Conservation (phyloP, 2,113 vertebrate species). For the Callionymus lyra region DNA sequence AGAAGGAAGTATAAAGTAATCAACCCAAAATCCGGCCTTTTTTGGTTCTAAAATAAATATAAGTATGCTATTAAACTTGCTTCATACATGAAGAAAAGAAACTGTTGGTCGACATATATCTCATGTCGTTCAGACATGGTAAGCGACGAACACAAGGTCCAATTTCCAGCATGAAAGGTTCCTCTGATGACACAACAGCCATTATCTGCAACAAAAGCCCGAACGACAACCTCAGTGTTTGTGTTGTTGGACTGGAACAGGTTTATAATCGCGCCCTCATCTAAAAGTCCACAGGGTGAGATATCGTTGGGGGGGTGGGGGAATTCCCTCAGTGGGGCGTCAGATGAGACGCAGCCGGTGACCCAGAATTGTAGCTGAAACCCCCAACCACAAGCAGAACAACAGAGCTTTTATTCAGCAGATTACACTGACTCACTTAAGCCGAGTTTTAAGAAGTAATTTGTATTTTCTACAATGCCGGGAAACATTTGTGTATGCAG, state of each 20-base stretch:
- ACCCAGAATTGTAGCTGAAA: constrained; percentile 47
- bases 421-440: too few species aligned
- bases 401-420: constrained; percentile 46
- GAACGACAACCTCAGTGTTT: constrained; percentile 14
- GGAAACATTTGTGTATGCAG: too few species aligned
- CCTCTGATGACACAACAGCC: constrained; percentile 23
- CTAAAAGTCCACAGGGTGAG: constrained; percentile 8
- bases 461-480: too few species aligned
- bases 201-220: constrained; percentile 29
- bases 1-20: too few species aligned
- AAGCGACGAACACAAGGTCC: constrained; percentile 5
- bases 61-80: too few species aligned
- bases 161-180: constrained; percentile 29
- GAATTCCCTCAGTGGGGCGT: constrained; percentile 18
- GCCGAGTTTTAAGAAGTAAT: too few species aligned
- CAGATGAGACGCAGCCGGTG: constrained; percentile 36
- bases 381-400: constrained; percentile 33
- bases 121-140: too few species aligned
- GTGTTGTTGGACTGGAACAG: constrained; percentile 20
- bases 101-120: too few species aligned
- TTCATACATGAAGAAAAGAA: too few species aligned
- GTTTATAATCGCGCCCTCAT: constrained; percentile 20
- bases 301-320: constrained; percentile 4
- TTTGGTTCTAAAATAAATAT: too few species aligned
- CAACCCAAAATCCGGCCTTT: too few species aligned